Evolutionary conservation across 2,113 vertebrate species (phyloP).

Genomic region (Hippolais icterina): DNA sequence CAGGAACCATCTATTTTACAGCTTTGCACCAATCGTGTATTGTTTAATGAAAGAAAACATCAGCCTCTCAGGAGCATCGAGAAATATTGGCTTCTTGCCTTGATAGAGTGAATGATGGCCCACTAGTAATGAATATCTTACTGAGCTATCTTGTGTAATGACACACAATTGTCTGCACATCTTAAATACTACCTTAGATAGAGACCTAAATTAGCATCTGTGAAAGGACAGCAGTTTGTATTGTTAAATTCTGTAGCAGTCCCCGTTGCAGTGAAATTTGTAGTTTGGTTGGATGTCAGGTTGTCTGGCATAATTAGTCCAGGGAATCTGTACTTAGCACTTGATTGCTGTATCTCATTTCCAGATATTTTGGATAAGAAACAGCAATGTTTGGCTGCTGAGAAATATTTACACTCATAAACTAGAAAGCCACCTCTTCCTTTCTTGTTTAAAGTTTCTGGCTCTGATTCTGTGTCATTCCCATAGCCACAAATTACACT

Average conservation of each 20-base stretch:
- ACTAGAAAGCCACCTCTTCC: not conserved
- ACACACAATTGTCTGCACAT: not conserved
- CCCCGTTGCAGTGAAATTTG: not conserved
- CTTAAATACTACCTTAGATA: not conserved
- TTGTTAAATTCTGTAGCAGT: not conserved
- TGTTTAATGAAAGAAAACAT: slow-evolving; percentile 35
- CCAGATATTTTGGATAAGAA: not conserved
- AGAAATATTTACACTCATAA: not conserved
- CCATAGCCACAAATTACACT: not conserved
- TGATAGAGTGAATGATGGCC: not conserved
- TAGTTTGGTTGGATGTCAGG: not conserved
- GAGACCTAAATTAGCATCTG: not conserved
- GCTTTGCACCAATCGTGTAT: not conserved
- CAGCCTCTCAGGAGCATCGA: not conserved
- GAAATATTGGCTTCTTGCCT: not conserved
- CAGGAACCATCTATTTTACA: slow-evolving; percentile 40
- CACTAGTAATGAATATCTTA: not conserved
- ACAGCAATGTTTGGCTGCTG: not conserved
- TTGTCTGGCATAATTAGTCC: not conserved
- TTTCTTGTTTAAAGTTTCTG: not conserved
- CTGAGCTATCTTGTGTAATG: not conserved
- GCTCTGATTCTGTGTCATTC: not conserved
- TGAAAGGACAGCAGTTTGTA: not conserved
- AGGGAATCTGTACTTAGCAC: not conserved
- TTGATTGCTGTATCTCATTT: not conserved